phyloP scores from a whole-genome alignment of 2,113 vertebrate genomes.

The Lamprologus speciosus region DNA sequence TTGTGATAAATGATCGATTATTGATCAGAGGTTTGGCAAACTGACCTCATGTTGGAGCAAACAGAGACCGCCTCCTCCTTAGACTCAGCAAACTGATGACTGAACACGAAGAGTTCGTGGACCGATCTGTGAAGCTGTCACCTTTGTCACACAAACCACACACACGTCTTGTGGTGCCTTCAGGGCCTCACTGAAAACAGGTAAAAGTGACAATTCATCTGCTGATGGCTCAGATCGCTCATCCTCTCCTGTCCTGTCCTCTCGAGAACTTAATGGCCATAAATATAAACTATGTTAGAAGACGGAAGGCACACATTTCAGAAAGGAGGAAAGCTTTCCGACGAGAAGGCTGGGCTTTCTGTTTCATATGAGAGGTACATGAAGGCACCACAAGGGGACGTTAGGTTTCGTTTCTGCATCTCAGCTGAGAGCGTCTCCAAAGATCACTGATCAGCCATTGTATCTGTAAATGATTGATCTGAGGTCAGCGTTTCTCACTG shows the following conservation, averaged over 20 bases:
- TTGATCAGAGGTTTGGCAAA: accelerated
- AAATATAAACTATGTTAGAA: not conserved
- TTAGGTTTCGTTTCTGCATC: not conserved
- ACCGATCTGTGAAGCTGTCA: not conserved
- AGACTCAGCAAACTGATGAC: accelerated
- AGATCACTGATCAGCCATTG: not conserved
- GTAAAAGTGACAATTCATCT: accelerated
- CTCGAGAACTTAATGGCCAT: accelerated
- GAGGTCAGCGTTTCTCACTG: not conserved
- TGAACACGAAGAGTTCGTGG: not conserved
- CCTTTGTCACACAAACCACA: not conserved
- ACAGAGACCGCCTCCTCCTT: not conserved
- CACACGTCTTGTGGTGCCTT: not conserved
- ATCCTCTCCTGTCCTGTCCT: accelerated
- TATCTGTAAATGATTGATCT: not conserved
- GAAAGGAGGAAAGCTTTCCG: not conserved
- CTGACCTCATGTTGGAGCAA: not conserved
- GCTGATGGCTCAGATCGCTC: not conserved
- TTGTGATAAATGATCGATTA: not conserved
- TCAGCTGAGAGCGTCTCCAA: not conserved
- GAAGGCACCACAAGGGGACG: accelerated
- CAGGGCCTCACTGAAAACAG: accelerated
- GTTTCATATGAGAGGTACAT: accelerated
- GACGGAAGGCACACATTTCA: accelerated
- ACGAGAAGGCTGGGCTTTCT: accelerated